A percentile compares a stretch with the other conserved stretches of the same genome.
Evolutionary conservation across 1,140 invertebrate genomes (phyloP).

Genomic region (Andrena cerasifolii): DNA sequence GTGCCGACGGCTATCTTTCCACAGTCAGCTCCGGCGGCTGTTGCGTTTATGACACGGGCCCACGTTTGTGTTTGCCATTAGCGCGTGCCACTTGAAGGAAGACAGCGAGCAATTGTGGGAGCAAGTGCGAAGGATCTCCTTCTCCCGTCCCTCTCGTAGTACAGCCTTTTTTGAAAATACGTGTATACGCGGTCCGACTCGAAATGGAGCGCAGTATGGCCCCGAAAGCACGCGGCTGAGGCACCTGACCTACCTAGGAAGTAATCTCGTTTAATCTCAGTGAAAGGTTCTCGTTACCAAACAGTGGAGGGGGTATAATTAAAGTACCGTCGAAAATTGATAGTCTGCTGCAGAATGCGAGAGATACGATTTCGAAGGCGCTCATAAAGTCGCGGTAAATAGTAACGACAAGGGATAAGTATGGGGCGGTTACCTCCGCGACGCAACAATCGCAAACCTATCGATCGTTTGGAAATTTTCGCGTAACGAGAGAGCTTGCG

Average conservation of each 20-base stretch:
- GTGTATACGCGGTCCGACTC: too few species aligned
- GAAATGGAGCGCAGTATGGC: too few species aligned
- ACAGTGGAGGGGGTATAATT: neutral
- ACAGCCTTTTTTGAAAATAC: too few species aligned
- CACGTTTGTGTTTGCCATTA: too few species aligned
- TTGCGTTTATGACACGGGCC: neutral
- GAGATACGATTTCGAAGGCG: neutral
- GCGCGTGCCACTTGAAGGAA: neutral
- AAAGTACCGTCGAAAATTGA: neutral
- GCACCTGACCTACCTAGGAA: neutral
- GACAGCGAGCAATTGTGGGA: neutral
- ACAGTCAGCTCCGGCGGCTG: too few species aligned
- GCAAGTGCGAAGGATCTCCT: too few species aligned
- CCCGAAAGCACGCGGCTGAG: too few species aligned
- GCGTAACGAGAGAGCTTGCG: slow-evolving; percentile 8
- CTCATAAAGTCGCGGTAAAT: slow-evolving; percentile 1
- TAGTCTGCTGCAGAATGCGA: neutral
- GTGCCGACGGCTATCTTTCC: neutral
- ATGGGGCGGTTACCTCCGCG: neutral
- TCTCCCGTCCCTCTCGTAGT: too few species aligned
- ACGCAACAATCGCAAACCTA: neutral
- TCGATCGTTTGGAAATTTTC: slow-evolving; percentile 13
- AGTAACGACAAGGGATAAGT: neutral
- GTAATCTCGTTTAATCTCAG: neutral
- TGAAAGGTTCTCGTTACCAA: neutral